A percentile compares a stretch with the other conserved stretches of the same genome.
Conservation (phyloP, 2,797 vertebrate genomes). For the Forpus xanthops region DNA sequence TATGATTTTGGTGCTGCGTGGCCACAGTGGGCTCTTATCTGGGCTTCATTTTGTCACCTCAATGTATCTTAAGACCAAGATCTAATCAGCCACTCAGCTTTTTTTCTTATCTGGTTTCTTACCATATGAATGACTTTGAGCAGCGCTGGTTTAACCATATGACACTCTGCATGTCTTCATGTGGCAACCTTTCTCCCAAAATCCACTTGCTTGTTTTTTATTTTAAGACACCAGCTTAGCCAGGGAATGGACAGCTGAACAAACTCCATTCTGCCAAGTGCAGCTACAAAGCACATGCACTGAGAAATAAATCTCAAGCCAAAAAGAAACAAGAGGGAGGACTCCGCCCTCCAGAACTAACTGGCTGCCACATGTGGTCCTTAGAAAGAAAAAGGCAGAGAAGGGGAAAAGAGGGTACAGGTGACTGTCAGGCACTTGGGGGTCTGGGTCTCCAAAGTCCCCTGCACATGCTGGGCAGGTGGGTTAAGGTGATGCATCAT, state of each 20-base stretch:
- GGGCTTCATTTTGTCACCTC: background rate
- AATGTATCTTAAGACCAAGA: background rate
- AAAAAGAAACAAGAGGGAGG: background rate
- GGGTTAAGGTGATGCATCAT: background rate
- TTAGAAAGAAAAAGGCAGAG: background rate
- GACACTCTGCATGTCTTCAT: background rate
- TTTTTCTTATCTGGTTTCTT: background rate
- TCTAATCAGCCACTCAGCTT: background rate
- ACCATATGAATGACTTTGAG: background rate
- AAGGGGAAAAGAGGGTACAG: background rate
- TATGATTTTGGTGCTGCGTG: background rate
- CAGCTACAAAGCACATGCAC: constrained; percentile 26
- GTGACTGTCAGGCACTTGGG: background rate
- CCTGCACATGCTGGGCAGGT: background rate
- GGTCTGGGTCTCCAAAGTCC: background rate
- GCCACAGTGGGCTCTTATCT: background rate
- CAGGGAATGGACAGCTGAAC: constrained; percentile 73
- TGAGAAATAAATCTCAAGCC: constrained; percentile 5
- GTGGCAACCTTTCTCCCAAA: constrained; percentile 11
- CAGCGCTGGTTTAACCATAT: background rate
- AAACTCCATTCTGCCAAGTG: constrained; percentile 54
- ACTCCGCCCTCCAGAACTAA: constrained; percentile 9
- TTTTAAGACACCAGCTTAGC: constrained; percentile 67
- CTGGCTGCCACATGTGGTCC: background rate
- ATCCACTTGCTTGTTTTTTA: constrained; percentile 69